Percentiles rank a stretch among this genome's conserved stretches.
Evolutionary conservation across 2,888 invertebrate genomes (phyloP).

Genomic region (Julus scandinavius): DNA sequence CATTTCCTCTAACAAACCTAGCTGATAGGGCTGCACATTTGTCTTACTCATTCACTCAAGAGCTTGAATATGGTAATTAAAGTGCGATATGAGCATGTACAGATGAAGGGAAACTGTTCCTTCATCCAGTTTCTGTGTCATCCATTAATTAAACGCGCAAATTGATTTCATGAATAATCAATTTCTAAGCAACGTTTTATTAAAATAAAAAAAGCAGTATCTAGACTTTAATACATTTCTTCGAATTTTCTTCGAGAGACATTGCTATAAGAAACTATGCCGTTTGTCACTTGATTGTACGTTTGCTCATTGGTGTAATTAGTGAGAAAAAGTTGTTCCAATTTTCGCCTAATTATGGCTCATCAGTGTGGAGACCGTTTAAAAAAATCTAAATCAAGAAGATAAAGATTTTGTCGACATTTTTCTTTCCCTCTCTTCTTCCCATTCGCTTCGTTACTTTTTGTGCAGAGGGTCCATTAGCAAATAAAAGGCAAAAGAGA

Average conservation of each 20-base stretch:
- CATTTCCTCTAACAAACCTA: no score
- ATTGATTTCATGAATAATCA: constrained; percentile 40
- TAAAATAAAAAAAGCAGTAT: not conserved
- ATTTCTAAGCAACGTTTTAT: not conserved
- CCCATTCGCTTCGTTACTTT: constrained; percentile 31
- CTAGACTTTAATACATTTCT: not conserved
- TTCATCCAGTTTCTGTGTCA: not conserved
- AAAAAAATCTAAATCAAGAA: constrained; percentile 17
- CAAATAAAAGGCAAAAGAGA: not conserved
- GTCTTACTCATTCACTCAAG: not conserved
- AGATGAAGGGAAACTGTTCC: not conserved
- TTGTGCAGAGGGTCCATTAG: constrained; percentile 18
- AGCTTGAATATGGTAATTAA: not conserved
- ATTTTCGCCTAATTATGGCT: constrained; percentile 28
- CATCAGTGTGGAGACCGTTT: not conserved
- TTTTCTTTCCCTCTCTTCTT: not conserved
- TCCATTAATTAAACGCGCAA: constrained; percentile 38
- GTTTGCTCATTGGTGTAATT: constrained; percentile 37
- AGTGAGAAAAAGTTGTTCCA: constrained; percentile 40
- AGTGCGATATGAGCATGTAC: not conserved
- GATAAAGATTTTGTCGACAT: constrained; percentile 39
- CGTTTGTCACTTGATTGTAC: constrained; percentile 30
- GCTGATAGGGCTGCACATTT: not conserved
- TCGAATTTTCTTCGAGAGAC: not conserved
- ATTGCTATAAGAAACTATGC: not conserved